phyloP scores from a whole-genome alignment of 2,888 invertebrate genomes.

The Troglohyphantes excavatus region DNA sequence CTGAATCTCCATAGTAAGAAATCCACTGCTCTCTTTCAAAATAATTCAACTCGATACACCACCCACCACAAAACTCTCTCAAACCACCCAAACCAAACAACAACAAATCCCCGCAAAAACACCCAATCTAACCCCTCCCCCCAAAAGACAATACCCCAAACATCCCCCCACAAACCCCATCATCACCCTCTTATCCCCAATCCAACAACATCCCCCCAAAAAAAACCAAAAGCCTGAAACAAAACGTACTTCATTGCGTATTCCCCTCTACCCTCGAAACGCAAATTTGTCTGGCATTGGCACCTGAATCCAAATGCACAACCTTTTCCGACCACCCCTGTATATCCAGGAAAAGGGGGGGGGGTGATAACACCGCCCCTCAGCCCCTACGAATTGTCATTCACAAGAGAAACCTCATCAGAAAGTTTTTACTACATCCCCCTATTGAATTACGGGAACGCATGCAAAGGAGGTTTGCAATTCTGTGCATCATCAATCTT shows the following conservation, averaged over 20 bases:
- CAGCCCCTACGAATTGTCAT: slow-evolving; percentile 45
- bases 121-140: too few species aligned
- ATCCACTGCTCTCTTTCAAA: too few species aligned
- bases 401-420: slow-evolving; percentile 60
- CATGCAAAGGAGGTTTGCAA: slow-evolving; percentile 67
- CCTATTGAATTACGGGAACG: slow-evolving; percentile 60
- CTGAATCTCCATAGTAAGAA: too few species aligned
- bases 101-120: too few species aligned
- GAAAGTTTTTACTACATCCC: slow-evolving; percentile 33
- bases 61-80: too few species aligned
- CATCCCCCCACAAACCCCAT: too few species aligned
- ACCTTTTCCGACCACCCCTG: slow-evolving; percentile 6
- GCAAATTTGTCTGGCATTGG: slow-evolving; percentile 60
- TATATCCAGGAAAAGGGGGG: neutral
- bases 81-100: too few species aligned
- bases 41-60: too few species aligned
- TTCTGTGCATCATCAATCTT: slow-evolving; percentile 63
- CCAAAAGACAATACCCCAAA: too few species aligned
- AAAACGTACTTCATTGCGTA: slow-evolving; percentile 48
- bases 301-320: slow-evolving; percentile 46
- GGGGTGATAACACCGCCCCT: neutral
- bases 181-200: too few species aligned
- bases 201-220: too few species aligned
- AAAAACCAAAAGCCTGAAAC: neutral
- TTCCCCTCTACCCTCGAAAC: slow-evolving; percentile 31